Base-by-base conservation (phyloP, 2,888 invertebrate genomes). In the Calliphora vomitoria region DNA sequence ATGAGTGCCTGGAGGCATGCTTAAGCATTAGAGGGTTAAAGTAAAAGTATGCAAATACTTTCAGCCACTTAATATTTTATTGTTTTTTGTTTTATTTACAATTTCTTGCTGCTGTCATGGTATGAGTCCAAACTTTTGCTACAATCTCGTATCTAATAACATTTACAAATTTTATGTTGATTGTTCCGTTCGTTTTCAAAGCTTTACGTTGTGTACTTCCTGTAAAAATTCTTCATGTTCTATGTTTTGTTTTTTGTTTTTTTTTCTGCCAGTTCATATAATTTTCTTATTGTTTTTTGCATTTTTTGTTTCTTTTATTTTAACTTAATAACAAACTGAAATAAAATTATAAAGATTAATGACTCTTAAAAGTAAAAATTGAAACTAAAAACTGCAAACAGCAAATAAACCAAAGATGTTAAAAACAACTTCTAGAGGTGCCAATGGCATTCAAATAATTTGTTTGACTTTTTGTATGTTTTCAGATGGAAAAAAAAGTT, bases 271-370 rank as follows among this genome's bases (percentile, higher is more conserved):
- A 50, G 58, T 58, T 41, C 13, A 5, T 20, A 41, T 13, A 11
- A 31, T 53, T 35, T 10, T 18, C 11, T 10, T 58, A 10, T 18
- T 58, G 25, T 55, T 55, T 18, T 15, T 69, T 6, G 4, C 3
- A n/a, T 38, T 79, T 58, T 47, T 25, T 8, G 20, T 11, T 68
- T 58, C n/a, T 35, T 35, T 6, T 4, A 64, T 20, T 35, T 66
- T 47, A 60, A 58, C 44, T 68, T 72, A 75, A 75, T 75, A 82
- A 75, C 4, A 62, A 50, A 71, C 20, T 75, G 47, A 58, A 68
- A 75, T 68, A 25, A 62, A 80, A 80, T 80, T 80, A 71, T 69
- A 60, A 50, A 62, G 69, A 69, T 80, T 80, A 62, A 80, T 62
- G 25, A 41, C 18, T 55, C 53, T 71, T 71, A 53, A 71, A 71